Percentiles rank a stretch among this genome's conserved stretches.
Conservation (phyloP, 2,797 vertebrate species). For the Enteromius treurensis region DNA sequence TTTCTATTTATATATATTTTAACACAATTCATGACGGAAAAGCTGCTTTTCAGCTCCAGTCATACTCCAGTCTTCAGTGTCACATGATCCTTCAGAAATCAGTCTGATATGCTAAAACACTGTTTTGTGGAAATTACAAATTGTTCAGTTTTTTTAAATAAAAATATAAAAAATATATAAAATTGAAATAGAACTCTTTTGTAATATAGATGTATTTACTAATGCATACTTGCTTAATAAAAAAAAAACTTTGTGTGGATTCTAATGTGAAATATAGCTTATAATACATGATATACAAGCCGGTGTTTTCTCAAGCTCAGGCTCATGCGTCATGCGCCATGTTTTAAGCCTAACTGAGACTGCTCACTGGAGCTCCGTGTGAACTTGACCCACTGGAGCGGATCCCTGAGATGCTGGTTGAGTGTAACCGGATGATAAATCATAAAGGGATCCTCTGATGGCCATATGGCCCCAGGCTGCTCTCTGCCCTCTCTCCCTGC, state of each 20-base stretch:
- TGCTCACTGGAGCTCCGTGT: conserved; percentile 42
- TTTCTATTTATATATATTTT: not conserved
- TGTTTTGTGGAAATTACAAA: not conserved
- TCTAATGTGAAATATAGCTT: not conserved
- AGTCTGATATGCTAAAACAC: not conserved
- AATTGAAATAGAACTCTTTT: not conserved
- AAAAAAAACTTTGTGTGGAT: no score
- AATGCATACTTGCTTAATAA: not conserved
- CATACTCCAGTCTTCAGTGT: not conserved
- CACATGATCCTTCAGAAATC: not conserved
- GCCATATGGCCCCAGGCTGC: conserved; percentile 61
- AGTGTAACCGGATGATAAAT: conserved; percentile 56
- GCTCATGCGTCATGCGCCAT: conserved; percentile 34
- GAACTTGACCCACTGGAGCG: conserved; percentile 58
- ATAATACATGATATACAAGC: not conserved
- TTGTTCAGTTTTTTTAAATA: not conserved
- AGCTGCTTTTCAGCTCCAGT: not conserved
- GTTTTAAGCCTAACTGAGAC: conserved; percentile 20
- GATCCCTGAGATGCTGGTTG: conserved; percentile 33
- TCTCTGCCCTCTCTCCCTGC: conserved; percentile 55
- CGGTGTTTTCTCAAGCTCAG: not conserved
- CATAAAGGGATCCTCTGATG: conserved; percentile 53
- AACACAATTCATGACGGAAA: not conserved
- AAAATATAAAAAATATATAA: not conserved
- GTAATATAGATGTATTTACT: not conserved